Base-by-base conservation (phyloP, 1,140 invertebrate genomes). In the Drosophila prosaltans region DNA sequence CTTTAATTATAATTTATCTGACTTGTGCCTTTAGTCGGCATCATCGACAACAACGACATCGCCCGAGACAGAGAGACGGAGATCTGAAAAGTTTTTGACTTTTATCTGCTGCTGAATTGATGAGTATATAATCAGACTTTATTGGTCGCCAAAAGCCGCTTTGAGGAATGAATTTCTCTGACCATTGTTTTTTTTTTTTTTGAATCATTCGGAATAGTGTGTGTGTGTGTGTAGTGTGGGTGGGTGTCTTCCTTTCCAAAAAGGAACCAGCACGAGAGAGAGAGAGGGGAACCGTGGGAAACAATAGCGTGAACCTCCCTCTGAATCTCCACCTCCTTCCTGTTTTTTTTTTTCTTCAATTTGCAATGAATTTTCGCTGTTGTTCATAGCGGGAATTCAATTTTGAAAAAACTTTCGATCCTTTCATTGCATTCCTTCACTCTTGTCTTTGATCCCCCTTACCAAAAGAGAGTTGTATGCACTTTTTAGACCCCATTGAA, bases 1-100 rank as follows among this genome's bases (percentile, higher is more conserved):
- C 85, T 89, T 89, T 89, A 89, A 89, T 89, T 89, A 89, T 89
- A 89, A 89, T 89, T 89, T 89, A 89, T 89, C 84, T 90, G 85
- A 83, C 74, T 83, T 78, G 80, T 83, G 82, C 73, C 70, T 81
- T 62, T 70, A 78, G 75, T 72, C 72, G 74, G 63, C 60, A 78
- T 78, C 75, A 69, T 72, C 75, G 62, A 78, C 74, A 70, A 70
- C 74, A 76, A 62, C 61, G 55, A 28, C 60, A 64, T 8, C 61
- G 72, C 68, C 43, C 81, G 72, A 88, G 78, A 84, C 80, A 80
- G 83, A 80, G 83, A 51, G 45, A 51, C 45, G 45, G 24, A 51
- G 45, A 51, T 51, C 45, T 51, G 89, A 85, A 89, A 79, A 89
- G 85, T 76, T 89, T 88, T 90, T 89, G 84, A 89, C 84, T 89